A percentile compares a stretch with the other conserved stretches of the same genome.
Conservation (phyloP, 2,888 invertebrate genomes). For the Xanthia icteritia region DNA sequence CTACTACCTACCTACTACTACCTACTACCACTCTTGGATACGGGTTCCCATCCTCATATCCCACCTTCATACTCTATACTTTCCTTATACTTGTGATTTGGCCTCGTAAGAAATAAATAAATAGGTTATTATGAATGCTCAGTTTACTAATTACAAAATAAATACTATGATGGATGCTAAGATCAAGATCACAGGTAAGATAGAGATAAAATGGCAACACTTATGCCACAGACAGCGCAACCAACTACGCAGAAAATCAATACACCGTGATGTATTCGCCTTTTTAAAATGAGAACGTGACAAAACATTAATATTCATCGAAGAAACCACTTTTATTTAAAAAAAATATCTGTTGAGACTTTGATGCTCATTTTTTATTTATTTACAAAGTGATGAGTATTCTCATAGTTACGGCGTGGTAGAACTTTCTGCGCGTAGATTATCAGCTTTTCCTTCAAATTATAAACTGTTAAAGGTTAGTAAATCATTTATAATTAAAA, state of each 20-base stretch:
- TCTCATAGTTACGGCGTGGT: conserved; percentile 90
- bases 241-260: conserved; percentile 85
- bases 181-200: not conserved
- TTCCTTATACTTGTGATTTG: not conserved
- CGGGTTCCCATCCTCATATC: not conserved
- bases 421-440: conserved; percentile 87
- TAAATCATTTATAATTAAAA: conserved; percentile 71
- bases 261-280: conserved; percentile 88
- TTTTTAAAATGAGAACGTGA: conserved; percentile 91
- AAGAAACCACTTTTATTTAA: conserved; percentile 87
- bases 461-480: conserved; percentile 86
- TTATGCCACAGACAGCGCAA: conserved; percentile 67
- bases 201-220: conserved; percentile 26
- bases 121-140: not conserved
- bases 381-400: conserved; percentile 90
- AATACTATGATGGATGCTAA: not conserved
- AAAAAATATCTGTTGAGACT: conserved; percentile 87
- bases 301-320: conserved; percentile 88
- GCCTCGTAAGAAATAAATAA: not conserved
- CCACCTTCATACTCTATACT: not conserved
- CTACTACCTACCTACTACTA: no score
- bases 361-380: conserved; percentile 90
- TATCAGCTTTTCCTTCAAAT: conserved; percentile 86
- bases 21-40: not conserved
- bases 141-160: no score